Base-by-base conservation (phyloP, 2,797 vertebrate genomes). In the Pipistrellus pipistrellus region DNA sequence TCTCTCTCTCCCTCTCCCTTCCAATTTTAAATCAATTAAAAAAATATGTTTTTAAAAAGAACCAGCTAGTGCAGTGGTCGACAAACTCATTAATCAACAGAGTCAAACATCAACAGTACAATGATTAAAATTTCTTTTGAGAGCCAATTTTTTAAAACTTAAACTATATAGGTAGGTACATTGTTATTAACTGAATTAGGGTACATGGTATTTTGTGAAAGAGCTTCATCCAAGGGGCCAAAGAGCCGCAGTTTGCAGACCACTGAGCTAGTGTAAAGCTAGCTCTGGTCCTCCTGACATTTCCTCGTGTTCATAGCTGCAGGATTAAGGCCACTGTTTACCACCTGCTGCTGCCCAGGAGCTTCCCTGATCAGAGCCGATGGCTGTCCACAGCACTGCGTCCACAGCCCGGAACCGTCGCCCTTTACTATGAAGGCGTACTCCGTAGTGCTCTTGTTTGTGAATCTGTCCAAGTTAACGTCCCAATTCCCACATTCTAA, bases 311-410 rank as follows among this genome's bases (percentile, higher is more conserved):
- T 82, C 46, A 57, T 81, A 86, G 44, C 55, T 80, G 44, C 84
- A 93, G 80, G 68, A 95, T 72, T 55, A 94, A 96, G 75, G 72
- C 2, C 59, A 78, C 44, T 30, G 55, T 48, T 80, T 82, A 86
- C 69, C 72, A 82, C 35, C 66, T 21, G 87, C 53, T 93, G 91
- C 76, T 88, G 44, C 72, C 59, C 46, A 75, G n/a, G 68, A 80
- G 55, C 30, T 82, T 95, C 46, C 66, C 57, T 46, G 68, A 89
- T 81, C 44, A 81, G 88, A 82, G 20, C 75, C 85, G 46, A 32
- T 77, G 68, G 68, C 10, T 72, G 13, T 59, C 57, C 3, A 10
- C 32, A 64, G 88, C 32, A 23, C 32, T 59, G 32, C 17, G 10
- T 21, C 48, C n/a, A 9, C 7, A 73, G 55, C 7, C 23, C 69